Evolutionary conservation across 1,140 invertebrate species (phyloP), one percentile per base, ranked within the genome.

Genomic region (Apis dorsata): DNA sequence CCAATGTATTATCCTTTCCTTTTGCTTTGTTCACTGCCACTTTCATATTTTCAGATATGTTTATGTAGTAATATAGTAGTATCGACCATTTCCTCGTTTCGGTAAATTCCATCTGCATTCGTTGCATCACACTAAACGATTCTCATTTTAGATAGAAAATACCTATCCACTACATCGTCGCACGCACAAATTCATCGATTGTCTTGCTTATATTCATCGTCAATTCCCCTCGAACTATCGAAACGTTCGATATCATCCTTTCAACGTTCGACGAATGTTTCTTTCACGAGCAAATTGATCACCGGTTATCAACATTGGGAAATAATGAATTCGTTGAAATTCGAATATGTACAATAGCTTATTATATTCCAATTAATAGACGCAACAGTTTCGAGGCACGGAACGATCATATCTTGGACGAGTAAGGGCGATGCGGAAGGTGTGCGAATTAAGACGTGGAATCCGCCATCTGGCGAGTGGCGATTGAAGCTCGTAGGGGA

Each of bases 391-490:
- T 44, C 19, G 21, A 63, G 34, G 44, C 53, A 24, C 24, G 65
- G 21, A 72, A 73, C 85, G 24, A 21, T 74, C 15, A 85, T 88
- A 3, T 86, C 80, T 49, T 88, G 79, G 86, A 28, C 44, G 44
- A 66, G 66, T 19, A 78, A 83, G 79, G 74, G 83, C 75, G 76
- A 84, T 34, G 21, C 60, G 28, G 73, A 86, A 55, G 86, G 83
- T 70, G 44, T 93, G 79, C 79, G 73, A 70, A 75, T 90, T 59
- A 90, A 89, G 71, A 82, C 89, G 76, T 88, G 87, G 74, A 91
- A 91, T 65, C 83, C 89, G 76, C 88, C 89, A 66, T 28, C 85
- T 62, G 90, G 88, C 65, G 90, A 81, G 66, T 92, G 90, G 91
- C 75, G 84, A 62, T 44, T 91, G 53, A 89, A 90, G 59, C 81